Evolutionary conservation across 2,113 vertebrate genomes (phyloP).

Genomic region (Plectropomus leopardus): DNA sequence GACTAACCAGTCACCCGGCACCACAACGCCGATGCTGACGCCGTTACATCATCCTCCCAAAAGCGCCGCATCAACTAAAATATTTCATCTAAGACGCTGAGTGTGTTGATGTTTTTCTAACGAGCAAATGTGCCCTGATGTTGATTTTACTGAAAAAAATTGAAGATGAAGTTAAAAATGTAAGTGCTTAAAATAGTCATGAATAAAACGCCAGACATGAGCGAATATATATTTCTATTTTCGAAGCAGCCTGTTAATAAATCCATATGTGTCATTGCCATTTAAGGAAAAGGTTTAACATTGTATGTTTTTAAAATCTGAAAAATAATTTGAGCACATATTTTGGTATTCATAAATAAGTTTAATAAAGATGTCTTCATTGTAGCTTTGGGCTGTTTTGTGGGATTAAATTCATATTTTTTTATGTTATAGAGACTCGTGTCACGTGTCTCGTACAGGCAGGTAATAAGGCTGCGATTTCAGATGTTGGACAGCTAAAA

Average conservation of each 20-base stretch:
- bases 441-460: no score
- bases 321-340: no score
- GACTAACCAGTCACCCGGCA: slow-evolving; percentile 75
- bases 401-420: no score
- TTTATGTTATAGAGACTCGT: no score
- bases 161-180: background rate
- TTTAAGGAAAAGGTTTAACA: no score
- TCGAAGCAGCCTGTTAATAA: slow-evolving; percentile 1
- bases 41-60: slow-evolving; percentile 27
- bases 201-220: background rate
- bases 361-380: no score
- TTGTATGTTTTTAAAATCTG: no score
- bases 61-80: slow-evolving; percentile 2
- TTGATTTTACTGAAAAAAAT: slow-evolving; percentile 33
- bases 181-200: slow-evolving; percentile 1
- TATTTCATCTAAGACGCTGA: slow-evolving; percentile 19
- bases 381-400: no score
- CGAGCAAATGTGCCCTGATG: slow-evolving; percentile 28
- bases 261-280: background rate
- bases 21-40: slow-evolving; percentile 26
- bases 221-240: background rate
- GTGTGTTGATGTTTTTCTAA: background rate
- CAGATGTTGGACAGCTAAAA: no score
- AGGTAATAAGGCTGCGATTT: no score
- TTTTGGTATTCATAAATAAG: no score